Base-by-base conservation (phyloP, 2,888 invertebrate genomes). In the Melipona beecheii region DNA sequence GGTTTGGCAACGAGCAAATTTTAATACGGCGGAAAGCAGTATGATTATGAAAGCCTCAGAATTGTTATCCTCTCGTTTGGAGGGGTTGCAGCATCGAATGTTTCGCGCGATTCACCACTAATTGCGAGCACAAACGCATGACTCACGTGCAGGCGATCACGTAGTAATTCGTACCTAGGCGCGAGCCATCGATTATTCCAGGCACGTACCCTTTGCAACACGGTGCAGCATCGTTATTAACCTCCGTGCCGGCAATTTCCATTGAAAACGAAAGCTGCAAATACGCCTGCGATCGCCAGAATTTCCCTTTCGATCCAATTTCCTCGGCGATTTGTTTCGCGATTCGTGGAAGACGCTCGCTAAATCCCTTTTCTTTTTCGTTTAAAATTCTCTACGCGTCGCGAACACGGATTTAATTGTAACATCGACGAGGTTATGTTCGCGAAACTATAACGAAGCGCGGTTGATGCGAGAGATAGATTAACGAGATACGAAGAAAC, bases 1-100 rank as follows among this genome's bases (percentile, higher is more conserved):
- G 43, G 43, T 43, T 43, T 9, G 15, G 21, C 70, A 71, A 17
- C 27, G 15, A 50, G 52, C 52, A 69, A 83, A 76, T 83, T 64
- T 75, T 62, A 82, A 84, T 71, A 62, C 27, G 50, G 19, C 36
- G 62, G 68, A 77, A 77, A 74, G 66, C 84, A 43, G 54, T 43
- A 43, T 52, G 69, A 36, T 75, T 65, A 1, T 43, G 43, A 43
- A 68, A 75, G 65, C 62, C 24, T 43, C 2, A 2, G 9, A 43
- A 24, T 24, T 60, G 19, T 27, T 19, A 19, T 60, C 66, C 52
- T 75, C 24, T 66, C 75, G 50, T 58, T 50, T 11, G 21, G 50
- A 21, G 58, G 56, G 58, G 43, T 43, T 66, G 65, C 52, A 66
- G 43, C 13, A 9, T 43, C 36, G 36, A 19, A 64, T 24, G n/a